Evolutionary conservation across 92 coral and sea anemone genomes (phyloP).

Genomic region (Pocillopora grandis): DNA sequence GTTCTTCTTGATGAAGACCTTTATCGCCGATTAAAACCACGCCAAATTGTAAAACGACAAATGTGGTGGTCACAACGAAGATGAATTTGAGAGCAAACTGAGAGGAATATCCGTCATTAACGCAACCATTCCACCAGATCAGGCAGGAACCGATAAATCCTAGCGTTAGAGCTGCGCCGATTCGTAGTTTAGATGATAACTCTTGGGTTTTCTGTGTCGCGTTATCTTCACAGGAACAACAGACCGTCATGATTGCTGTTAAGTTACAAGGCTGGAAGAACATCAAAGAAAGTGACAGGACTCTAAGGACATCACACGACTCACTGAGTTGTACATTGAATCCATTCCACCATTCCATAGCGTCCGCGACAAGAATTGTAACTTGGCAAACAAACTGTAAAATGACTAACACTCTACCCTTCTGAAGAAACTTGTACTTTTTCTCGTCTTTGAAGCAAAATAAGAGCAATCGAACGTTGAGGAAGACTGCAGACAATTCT

Average conservation of each 20-base stretch:
- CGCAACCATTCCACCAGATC: neutral
- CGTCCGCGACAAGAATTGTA: neutral
- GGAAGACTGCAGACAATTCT: neutral
- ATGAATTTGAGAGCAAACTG: neutral
- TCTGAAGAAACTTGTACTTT: neutral
- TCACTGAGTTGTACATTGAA: neutral
- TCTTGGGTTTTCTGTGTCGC: neutral
- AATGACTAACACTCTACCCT: neutral
- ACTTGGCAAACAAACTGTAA: constrained; percentile 1
- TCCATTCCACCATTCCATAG: neutral
- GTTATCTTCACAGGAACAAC: neutral
- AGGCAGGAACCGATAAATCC: neutral
- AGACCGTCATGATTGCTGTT: neutral
- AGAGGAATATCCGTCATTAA: neutral
- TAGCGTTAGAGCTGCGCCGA: neutral
- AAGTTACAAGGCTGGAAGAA: neutral
- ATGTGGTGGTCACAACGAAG: neutral
- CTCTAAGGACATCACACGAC: neutral
- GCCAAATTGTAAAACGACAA: too few species aligned
- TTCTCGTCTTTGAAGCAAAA: neutral
- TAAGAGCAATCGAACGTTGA: constrained; percentile 5
- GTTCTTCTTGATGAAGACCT: too few species aligned
- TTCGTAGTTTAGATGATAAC: neutral
- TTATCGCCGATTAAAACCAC: too few species aligned
- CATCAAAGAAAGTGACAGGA: neutral